Evolutionary conservation across 35 echinoderm and acorn worm species (phyloP), one percentile per base, ranked within the genome.

Genomic region (Strongylocentrotus purpuratus): DNA sequence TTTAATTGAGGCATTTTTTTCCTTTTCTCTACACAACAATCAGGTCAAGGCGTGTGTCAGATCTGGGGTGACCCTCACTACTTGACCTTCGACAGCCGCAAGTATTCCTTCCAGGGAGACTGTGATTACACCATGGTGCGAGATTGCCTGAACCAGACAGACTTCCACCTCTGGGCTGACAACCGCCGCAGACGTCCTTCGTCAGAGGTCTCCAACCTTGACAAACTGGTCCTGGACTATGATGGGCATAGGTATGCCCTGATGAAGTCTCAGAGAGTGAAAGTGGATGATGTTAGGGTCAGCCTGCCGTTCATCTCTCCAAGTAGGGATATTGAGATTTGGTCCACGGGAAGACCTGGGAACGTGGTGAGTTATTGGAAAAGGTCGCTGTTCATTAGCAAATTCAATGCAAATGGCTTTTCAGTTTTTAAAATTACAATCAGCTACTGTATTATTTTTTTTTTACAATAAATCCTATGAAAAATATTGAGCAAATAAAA

Each of bases 41-140:
- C 31, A 98, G 97, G 47, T 33, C 92, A 94, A 41, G 94, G 96
- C 4, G 47, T 95, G 2, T 98, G 97, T 85, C 92, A 87, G 31
- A 61, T 95, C 18, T 98, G 97, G 97, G 96, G 96, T 90, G 97
- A 98, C 59, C 97, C 97, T 9, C 97, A 98, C 94, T 97, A 97
- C 52, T 32, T 97, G 15, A 97, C 97, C 58, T 98, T 98, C 55
- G 96, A 96, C 61, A 50, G 96, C 22, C 25, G 78, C 4, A 97
- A 96, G 86, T 98, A 92, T 85, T 59, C 95, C 94, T 97, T 98
- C 96, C 97, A 98, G 91, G 97, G 97, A 20, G 96, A 96, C 46
- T 97, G 96, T 32, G 95, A 97, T 6, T 98, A 98, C 97, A 97
- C 95, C 7, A 92, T 98, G 32, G 95, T 97, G 31, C 95, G 88